Percentiles rank a stretch among this genome's conserved stretches.
These are phyloP conservation scores for Pseudomyrmex gracilis DNA, from an alignment of 1,140 invertebrate genomes.

Conservation along the genomic window DNA sequence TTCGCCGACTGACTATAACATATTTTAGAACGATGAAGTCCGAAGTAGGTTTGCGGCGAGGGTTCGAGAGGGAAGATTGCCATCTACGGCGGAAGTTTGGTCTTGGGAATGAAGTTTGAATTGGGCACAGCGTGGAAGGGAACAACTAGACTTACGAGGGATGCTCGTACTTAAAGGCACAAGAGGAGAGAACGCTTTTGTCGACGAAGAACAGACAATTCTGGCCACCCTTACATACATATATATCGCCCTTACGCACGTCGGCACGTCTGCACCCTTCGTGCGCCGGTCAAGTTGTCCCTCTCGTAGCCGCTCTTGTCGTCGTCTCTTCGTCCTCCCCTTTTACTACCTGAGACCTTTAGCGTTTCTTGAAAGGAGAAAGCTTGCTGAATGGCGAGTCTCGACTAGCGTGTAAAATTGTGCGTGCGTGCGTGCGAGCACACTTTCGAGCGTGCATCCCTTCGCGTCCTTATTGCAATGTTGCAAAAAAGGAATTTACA, in stretches of 20 bases:
- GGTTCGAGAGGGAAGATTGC: slow-evolving; percentile 27
- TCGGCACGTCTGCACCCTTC: slow-evolving; percentile 35
- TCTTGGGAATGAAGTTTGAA: slow-evolving; percentile 63
- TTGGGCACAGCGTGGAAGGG: slow-evolving; percentile 41
- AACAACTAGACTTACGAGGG: slow-evolving; percentile 36
- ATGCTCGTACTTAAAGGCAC: slow-evolving; percentile 53
- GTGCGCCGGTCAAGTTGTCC: slow-evolving; percentile 70
- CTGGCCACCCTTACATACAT: slow-evolving; percentile 20
- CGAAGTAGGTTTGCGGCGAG: slow-evolving; percentile 4
- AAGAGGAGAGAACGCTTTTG: slow-evolving; percentile 43
- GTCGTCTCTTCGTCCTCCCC: background rate
- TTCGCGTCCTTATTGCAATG: slow-evolving; percentile 34
- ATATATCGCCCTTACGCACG: slow-evolving; percentile 33
- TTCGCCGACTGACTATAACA: background rate
- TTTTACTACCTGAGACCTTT: slow-evolving; percentile 24
- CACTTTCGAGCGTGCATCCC: background rate
- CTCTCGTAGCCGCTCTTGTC: slow-evolving; percentile 58
- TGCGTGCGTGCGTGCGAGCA: slow-evolving; percentile 50
- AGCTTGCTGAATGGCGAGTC: slow-evolving; percentile 57
- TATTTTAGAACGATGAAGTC: slow-evolving; percentile 10
- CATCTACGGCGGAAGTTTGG: slow-evolving; percentile 29
- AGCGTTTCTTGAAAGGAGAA: slow-evolving; percentile 61
- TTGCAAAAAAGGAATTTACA: slow-evolving; percentile 46
- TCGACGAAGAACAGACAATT: slow-evolving; percentile 57
- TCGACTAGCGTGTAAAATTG: slow-evolving; percentile 43